Evolutionary conservation across 92 coral and sea anemone species (phyloP), one percentile per base, ranked within the genome.

Genomic region (Phymanthus crucifer): DNA sequence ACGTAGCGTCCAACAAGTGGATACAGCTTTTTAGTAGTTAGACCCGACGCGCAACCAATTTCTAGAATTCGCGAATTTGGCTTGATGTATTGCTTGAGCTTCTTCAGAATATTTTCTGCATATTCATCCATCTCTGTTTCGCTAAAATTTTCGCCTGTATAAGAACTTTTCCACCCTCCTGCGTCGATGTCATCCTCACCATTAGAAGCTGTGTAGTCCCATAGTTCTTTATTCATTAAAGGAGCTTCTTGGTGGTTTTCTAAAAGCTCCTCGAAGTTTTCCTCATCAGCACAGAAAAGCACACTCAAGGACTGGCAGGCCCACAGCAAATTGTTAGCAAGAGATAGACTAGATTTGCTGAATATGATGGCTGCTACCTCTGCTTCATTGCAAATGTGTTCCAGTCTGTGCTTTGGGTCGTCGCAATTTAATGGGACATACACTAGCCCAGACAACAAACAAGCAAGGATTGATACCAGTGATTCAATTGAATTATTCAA

Each of bases 91-190:
- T 61, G 32, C 27, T 61, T 61, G 14, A 61, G 32, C 12, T 61
- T 61, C 16, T 27, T 61, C 13, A 61, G 68, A 61, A 61, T 27
- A 27, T 61, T 61, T 61, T 61, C 68, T 9, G 68, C 68, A 61
- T 61, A 61, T 27, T 61, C 68, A 26, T 61, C 16, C 68, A 61
- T 61, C 68, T 61, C 68, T 6, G n/a, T 11, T 61, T 24, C 68
- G 27, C 68, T 61, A 11, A 61, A 61, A 17, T 26, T 61, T 26
- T 61, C 32, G 1, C 68, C 68, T 61, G 68, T 61, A 27, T 61
- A 61, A 24, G 68, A 61, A 27, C 68, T 61, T 26, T 61, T 61
- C 68, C 68, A 61, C 27, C 68, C 68, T 61, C 68, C 68, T 61
- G 68, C 68, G 26, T 61, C 68, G 12, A 61, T 61, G 27, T 61